Percentiles rank a stretch among this genome's conserved stretches.
These are phyloP conservation scores for Cheirogaleus major DNA, from an alignment of 2,797 vertebrate species.

Conservation along the genomic window DNA sequence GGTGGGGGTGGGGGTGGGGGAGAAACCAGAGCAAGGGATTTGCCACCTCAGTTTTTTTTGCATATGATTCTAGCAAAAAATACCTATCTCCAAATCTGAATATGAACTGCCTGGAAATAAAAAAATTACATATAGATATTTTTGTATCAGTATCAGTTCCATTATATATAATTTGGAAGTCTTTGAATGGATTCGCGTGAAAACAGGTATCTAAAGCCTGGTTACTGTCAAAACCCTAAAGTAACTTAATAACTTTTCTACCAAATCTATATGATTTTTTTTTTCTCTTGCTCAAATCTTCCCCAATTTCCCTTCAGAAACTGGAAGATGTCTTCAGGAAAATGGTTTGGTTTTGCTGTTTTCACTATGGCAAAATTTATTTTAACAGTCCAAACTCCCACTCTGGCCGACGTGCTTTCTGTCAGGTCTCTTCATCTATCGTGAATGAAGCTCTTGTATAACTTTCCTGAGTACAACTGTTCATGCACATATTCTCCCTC, in stretches of 20 bases:
- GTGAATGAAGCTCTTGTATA: constrained; percentile 71
- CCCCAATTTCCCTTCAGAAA: neutral
- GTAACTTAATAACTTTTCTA: constrained; percentile 26
- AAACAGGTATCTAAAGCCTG: neutral
- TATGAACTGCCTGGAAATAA: neutral
- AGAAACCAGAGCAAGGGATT: neutral
- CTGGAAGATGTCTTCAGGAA: neutral
- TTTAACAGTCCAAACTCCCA: neutral
- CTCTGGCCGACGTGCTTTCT: constrained; percentile 31
- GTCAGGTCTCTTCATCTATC: neutral
- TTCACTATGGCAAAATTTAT: constrained; percentile 11
- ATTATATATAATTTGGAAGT: neutral
- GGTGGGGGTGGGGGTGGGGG: neutral
- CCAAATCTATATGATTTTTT: neutral
- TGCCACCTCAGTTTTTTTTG: neutral
- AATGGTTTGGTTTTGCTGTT: neutral
- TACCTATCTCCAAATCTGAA: constrained; percentile 10
- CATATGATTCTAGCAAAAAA: neutral
- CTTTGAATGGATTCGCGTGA: constrained; percentile 20
- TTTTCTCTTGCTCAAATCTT: neutral
- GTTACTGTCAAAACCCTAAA: constrained; percentile 28
- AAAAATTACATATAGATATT: neutral
- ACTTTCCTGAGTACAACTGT: constrained; percentile 1
- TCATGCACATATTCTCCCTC: neutral
- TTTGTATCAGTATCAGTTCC: neutral